phyloP scores from a whole-genome alignment of 2,113 vertebrate species.

The Rhegmatorhina hoffmannsi region DNA sequence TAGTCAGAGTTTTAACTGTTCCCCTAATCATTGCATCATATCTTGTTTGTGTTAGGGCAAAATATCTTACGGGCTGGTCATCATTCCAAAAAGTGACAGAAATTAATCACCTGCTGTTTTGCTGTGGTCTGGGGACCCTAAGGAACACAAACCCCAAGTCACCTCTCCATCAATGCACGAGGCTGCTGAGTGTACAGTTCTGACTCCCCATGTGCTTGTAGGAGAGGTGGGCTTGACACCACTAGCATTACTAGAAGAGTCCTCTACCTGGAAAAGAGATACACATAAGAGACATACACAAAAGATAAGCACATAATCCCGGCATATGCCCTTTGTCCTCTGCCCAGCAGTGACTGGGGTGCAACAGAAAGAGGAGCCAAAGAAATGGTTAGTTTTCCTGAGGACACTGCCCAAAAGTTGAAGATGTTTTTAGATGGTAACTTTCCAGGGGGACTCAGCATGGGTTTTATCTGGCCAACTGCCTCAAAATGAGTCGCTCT shows the following conservation, averaged over 20 bases:
- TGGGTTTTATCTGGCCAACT: background rate
- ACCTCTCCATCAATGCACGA: background rate
- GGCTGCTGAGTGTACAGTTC: background rate
- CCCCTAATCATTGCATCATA: background rate
- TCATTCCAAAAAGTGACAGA: background rate
- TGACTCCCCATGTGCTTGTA: background rate
- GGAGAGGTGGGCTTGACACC: background rate
- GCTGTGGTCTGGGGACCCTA: background rate
- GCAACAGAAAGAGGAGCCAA: background rate
- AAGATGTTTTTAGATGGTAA: background rate
- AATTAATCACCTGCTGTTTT: background rate
- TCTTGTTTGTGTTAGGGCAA: background rate
- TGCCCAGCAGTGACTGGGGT: background rate
- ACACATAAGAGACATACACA: background rate
- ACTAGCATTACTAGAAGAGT: background rate
- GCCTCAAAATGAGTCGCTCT: background rate
- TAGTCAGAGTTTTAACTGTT: background rate
- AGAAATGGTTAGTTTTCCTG: background rate
- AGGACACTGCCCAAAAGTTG: background rate
- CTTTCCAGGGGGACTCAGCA: background rate
- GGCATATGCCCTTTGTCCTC: rapidly evolving
- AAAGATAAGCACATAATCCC: background rate
- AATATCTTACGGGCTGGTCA: background rate
- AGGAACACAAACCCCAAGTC: background rate
- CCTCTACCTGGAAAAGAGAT: background rate